These are phyloP conservation scores for Mylabris phalerata DNA, from an alignment of 1,140 invertebrate species.

Conservation along the genomic window DNA sequence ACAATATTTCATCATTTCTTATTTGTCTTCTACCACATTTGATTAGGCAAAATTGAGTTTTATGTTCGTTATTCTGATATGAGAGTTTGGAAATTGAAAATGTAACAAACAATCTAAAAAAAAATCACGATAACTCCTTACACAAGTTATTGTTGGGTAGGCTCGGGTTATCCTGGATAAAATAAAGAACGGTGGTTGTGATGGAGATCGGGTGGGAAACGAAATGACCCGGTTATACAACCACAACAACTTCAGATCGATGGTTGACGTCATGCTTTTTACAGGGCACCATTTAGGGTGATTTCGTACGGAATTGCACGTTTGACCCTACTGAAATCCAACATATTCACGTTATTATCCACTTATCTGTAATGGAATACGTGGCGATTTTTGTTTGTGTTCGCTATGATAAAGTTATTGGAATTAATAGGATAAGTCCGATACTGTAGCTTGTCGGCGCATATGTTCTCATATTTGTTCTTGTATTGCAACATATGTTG, in stretches of 20 bases:
- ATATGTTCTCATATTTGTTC: slow-evolving; percentile 18
- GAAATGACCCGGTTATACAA: slow-evolving; percentile 17
- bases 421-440: background rate
- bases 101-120: too few species aligned
- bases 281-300: slow-evolving; percentile 16
- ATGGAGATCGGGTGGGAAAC: slow-evolving; percentile 5
- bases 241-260: slow-evolving; percentile 17
- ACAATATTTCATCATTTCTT: too few species aligned
- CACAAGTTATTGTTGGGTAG: slow-evolving; percentile 21
- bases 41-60: too few species aligned
- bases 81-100: too few species aligned
- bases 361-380: too few species aligned
- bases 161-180: slow-evolving; percentile 19
- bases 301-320: background rate
- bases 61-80: too few species aligned
- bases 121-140: slow-evolving; percentile 8
- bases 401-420: too few species aligned
- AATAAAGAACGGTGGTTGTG: slow-evolving; percentile 7
- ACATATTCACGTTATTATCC: too few species aligned
- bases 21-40: too few species aligned
- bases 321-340: too few species aligned
- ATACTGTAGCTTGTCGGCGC: slow-evolving; percentile 5
- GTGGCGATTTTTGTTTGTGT: too few species aligned
- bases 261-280: slow-evolving; percentile 15
- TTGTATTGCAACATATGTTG: slow-evolving; percentile 21